Evolutionary conservation across 2,113 vertebrate species (phyloP).

Genomic region (Larimichthys polyactis): DNA sequence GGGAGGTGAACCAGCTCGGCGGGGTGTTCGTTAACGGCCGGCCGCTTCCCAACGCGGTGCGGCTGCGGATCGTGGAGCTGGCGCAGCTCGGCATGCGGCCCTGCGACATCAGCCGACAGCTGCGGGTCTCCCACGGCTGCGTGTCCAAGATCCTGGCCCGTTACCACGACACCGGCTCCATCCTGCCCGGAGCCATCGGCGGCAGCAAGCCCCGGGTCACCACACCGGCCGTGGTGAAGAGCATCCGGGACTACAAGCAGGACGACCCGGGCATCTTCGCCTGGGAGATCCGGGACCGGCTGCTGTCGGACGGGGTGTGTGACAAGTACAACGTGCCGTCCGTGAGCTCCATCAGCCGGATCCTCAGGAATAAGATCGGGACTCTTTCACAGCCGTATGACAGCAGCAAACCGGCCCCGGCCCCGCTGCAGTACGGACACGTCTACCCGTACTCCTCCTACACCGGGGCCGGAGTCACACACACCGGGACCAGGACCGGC

Average conservation of each 20-base stretch:
- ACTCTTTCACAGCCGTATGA: conserved; percentile 86
- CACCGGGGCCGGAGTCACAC: conserved; percentile 81
- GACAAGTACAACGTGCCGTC: conserved; percentile 96
- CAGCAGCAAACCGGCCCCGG: conserved; percentile 79
- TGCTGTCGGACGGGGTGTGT: conserved; percentile 92
- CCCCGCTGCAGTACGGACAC: conserved; percentile 88
- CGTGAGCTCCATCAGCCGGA: conserved; percentile 94
- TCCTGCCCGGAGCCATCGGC: conserved; percentile 93
- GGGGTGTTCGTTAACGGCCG: conserved; percentile 94
- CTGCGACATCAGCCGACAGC: conserved; percentile 93
- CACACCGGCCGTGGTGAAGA: conserved; percentile 92
- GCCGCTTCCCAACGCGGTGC: conserved; percentile 91
- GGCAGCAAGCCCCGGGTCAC: conserved; percentile 95
- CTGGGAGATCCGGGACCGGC: conserved; percentile 94
- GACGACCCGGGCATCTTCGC: conserved; percentile 94
- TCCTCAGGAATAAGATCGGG: conserved; percentile 92
- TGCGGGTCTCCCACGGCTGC: conserved; percentile 55
- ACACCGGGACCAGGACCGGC: conserved; percentile 85
- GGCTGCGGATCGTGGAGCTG: conserved; percentile 92
- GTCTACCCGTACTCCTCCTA: conserved; percentile 89
- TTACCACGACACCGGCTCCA: conserved; percentile 94
- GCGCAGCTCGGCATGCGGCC: conserved; percentile 94
- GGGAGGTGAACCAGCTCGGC: conserved; percentile 94
- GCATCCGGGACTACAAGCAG: conserved; percentile 93
- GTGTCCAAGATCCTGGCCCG: conserved; percentile 86